Base-by-base conservation (phyloP, 2,113 vertebrate genomes). In the Dipodomys merriami region DNA sequence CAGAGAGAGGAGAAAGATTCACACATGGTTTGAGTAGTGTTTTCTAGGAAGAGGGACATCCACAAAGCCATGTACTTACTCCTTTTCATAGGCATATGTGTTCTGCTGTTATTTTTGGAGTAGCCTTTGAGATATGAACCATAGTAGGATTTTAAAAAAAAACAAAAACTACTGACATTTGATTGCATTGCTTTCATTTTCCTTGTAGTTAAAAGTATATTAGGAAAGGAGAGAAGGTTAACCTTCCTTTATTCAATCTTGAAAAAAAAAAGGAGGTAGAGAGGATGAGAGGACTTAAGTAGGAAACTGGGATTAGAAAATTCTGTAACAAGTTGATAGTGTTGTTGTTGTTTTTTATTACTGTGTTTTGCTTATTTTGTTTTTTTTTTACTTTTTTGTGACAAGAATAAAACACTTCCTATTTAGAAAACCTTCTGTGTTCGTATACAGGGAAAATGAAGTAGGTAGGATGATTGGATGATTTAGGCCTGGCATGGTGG, bases 331-430 rank as follows among this genome's bases (percentile, higher is more conserved):
- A 39, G 27, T 20, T 53, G 30, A 53, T 88, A 25, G 29, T 77
- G n/a, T 8, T 20, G 71, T 68, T 49, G 72, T 90, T 81, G 23
- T 53, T 39, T 84, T 29, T 74, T 62, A 11, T 22, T 39, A 1
- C 5, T 88, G 91, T 91, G 82, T 33, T 79, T 46, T 67, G 89
- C 93, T 91, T 15, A 44, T 44, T 44, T 74, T 62, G 9, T 30
- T 86, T 49, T 49, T 49, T 86, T 44, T 86, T 72, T 7, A 71
- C 1, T 89, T 33, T 69, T 83, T 72, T 25, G 84, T 94, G 9
- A 74, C 12, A 68, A 91, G 11, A 84, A 77, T 64, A 91, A 73
- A 91, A 4, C 11, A 29, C 69, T 93, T 95, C 83, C 30, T 76
- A 22, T 39, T 84, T 80, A 72, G 25, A 83, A 86, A 71, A 77